Evolutionary conservation across 2,113 vertebrate species (phyloP), one percentile per base, ranked within the genome.

Genomic region (Etheostoma cragini): DNA sequence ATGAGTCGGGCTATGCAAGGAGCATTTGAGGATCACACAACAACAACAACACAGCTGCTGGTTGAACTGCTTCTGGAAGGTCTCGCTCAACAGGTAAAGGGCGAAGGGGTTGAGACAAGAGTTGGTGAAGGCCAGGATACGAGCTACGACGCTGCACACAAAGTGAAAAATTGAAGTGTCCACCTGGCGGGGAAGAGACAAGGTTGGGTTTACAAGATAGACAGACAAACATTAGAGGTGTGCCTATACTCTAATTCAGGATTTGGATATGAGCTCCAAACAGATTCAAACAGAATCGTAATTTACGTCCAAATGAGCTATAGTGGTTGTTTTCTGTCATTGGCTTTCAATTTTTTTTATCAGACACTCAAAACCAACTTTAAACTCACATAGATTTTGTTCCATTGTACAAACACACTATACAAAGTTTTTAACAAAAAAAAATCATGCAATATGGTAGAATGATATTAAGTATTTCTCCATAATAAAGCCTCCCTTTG

Each of bases 61-160:
- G 91, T 98, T 97, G 93, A 99, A 99, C 88, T 98, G 97, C 90
- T 98, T 98, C 94, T 96, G 94, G 89, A 99, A 99, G 80, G 94
- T 97, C 88, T 96, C 97, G 95, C 98, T 99, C 81, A 99, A 95
- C 88, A 98, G 92, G 86, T 99, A 99, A 61, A 99, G 97, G 35
- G 98, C 97, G 22, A 99, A 98, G 0, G 98, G 98, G 90, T 99
- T 99, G 65, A 99, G 95, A 13, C 97, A 99, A 54, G 98, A 99
- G 94, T 98, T 99, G 82, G 96, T 96, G 89, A 99, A 99, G 0
- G 97, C 97, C 92, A 99, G 91, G 85, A 99, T 95, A 1, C 97
- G 97, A 63, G 98, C 98, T 0, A 93, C 94, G 72, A 99, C 92
- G 26, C 96, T 98, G 93, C 95, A 94, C 70, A 99, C 35, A 52